These are phyloP conservation scores for Drosophila tripunctata DNA, from an alignment of 2,888 invertebrate species.

Conservation along the genomic window DNA sequence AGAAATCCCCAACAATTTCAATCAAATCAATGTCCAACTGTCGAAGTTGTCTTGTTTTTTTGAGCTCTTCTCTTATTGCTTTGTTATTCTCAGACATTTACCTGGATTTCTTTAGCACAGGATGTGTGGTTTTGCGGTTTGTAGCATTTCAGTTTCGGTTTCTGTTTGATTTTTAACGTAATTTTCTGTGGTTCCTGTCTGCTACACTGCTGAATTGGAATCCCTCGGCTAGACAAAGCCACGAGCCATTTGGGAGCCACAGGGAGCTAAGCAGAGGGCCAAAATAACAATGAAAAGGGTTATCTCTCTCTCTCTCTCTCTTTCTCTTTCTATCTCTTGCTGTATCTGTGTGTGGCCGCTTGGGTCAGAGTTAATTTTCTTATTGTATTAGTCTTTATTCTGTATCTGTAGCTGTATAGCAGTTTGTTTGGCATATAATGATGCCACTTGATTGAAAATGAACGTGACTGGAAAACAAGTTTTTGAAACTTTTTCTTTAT, in stretches of 20 bases:
- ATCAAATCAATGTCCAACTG: slow-evolving; percentile 59
- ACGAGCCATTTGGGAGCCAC: slow-evolving; percentile 7
- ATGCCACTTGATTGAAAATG: slow-evolving; percentile 83
- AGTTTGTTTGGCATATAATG: slow-evolving; percentile 73
- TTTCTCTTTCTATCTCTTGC: background rate
- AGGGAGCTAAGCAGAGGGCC: background rate
- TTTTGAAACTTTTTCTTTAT: slow-evolving; percentile 49
- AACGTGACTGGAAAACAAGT: slow-evolving; percentile 83
- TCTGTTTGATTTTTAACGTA: slow-evolving; percentile 46
- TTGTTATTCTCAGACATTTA: slow-evolving; percentile 17
- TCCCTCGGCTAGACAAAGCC: slow-evolving; percentile 13
- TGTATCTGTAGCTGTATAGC: no score
- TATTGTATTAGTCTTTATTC: slow-evolving; percentile 65
- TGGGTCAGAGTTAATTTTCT: slow-evolving; percentile 67
- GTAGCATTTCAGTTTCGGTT: slow-evolving; percentile 20
- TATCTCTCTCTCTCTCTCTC: slow-evolving; percentile 36
- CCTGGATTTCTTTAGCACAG: slow-evolving; percentile 30
- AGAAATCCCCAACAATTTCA: slow-evolving; percentile 27
- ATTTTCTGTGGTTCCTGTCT: slow-evolving; percentile 61
- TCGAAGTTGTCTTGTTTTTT: slow-evolving; percentile 35
- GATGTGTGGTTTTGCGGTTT: slow-evolving; percentile 56
- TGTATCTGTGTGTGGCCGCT: slow-evolving; percentile 22
- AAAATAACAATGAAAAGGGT: slow-evolving; percentile 60
- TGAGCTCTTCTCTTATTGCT: background rate
- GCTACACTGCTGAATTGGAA: no score